Evolutionary conservation across 2,888 invertebrate genomes (phyloP).

Genomic region (Latrodectus hesperus): DNA sequence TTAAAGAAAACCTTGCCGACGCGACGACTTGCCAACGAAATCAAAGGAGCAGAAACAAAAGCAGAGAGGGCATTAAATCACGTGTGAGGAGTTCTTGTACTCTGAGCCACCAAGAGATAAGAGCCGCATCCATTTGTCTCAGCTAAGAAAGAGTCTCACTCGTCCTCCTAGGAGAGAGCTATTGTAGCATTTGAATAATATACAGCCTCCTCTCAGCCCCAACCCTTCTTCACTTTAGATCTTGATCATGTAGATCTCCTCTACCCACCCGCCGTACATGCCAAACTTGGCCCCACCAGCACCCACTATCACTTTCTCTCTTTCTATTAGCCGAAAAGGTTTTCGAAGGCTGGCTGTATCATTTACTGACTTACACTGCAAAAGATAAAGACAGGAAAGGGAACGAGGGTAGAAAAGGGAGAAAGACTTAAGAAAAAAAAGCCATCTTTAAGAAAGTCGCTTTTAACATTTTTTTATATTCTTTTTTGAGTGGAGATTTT

Average conservation of each 20-base stretch:
- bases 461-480: constrained; percentile 46
- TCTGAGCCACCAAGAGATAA: constrained; percentile 50
- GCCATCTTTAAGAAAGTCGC: constrained; percentile 46
- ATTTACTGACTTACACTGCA: constrained; percentile 33
- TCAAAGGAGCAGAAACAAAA: constrained; percentile 45
- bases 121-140: constrained; percentile 54
- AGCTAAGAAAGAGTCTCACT: constrained; percentile 12
- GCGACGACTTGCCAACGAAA: constrained; percentile 53
- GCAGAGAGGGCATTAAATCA: constrained; percentile 59
- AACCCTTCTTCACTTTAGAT: constrained; percentile 44
- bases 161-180: constrained; percentile 29
- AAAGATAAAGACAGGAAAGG: not conserved
- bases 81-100: constrained; percentile 40
- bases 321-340: constrained; percentile 63
- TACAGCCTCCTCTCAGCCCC: constrained; percentile 26
- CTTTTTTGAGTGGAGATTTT: not conserved
- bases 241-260: constrained; percentile 52
- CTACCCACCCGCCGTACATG: not conserved
- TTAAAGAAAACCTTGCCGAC: not conserved
- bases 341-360: constrained; percentile 50
- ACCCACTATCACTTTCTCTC: constrained; percentile 34
- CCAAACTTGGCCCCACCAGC: not conserved
- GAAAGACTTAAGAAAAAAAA: not conserved
- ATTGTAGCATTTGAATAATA: constrained; percentile 66
- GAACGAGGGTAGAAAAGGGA: constrained; percentile 14